Evolutionary conservation across 2,888 invertebrate species (phyloP).

Genomic region (Melieria crassipennis): DNA sequence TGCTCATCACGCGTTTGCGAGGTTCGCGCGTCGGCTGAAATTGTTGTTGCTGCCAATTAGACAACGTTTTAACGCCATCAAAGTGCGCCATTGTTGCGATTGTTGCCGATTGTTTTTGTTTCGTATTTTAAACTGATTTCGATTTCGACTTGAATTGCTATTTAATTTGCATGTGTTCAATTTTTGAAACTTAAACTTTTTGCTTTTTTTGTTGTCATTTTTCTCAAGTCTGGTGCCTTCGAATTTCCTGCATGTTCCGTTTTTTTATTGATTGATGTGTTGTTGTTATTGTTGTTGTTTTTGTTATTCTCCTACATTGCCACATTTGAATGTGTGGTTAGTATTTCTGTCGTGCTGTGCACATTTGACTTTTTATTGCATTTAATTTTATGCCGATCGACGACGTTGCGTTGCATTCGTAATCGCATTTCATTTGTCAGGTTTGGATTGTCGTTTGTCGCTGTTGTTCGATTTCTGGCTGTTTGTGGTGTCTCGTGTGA

Average conservation of each 20-base stretch:
- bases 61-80: conserved; percentile 39
- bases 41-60: conserved; percentile 36
- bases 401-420: conserved; percentile 49
- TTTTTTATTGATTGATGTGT: too few species aligned
- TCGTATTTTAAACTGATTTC: too few species aligned
- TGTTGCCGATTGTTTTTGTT: too few species aligned
- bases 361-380: conserved; percentile 55
- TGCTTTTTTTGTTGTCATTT: too few species aligned
- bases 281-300: background rate
- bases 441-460: too few species aligned
- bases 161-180: too few species aligned
- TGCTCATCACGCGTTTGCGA: too few species aligned
- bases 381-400: conserved; percentile 58
- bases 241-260: too few species aligned
- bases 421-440: background rate
- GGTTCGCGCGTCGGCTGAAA: too few species aligned
- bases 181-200: too few species aligned
- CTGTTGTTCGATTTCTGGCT: background rate
- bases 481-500: background rate
- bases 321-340: conserved; percentile 18
- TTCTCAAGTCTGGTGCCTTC: too few species aligned
- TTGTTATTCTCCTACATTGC: background rate
- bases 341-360: conserved; percentile 54
- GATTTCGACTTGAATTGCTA: too few species aligned
- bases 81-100: conserved; percentile 5